Base-by-base conservation (phyloP, 2,888 invertebrate species). In the Creontiades dilutus region DNA sequence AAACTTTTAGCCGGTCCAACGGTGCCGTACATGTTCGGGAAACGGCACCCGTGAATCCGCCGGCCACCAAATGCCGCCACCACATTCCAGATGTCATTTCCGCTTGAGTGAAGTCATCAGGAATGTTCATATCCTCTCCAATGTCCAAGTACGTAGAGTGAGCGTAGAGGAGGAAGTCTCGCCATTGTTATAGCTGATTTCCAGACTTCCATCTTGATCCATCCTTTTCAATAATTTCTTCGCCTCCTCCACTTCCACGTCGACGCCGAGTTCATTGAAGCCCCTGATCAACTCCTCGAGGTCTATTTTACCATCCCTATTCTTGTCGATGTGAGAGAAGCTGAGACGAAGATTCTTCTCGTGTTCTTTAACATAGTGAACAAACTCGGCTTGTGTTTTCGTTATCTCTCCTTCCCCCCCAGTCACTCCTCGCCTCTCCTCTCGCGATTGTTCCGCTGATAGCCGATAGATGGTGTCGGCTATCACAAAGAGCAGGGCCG, bases 41-140 rank as follows among this genome's bases (percentile, higher is more conserved):
- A 91, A 99, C 97, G 16, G 97, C 98, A 57, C 99, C 99, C 48
- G 99, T 99, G 86, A 99, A 95, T 88, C 98, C 99, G 80, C 99
- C 99, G 46, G 99, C 98, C 91, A 99, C 95, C 92, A 99, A 95
- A 94, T 99, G 99, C 90, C 99, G 95, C 99, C 99, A 99, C 99
- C 99, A 99, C 95, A 98, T 98, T 89, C 99, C 99, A n/a, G 98
- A 97, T 93, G 97, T 96, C 95, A 99, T 96, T 95, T 99, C 99
- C 93, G 95, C 97, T 93, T 96, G 97, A 23, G 99, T 99, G 94
- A 99, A 99, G 94, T 99, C 99, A 95, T 99, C 99, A 84, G 99
- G 99, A 91, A 99, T 97, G 93, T 97, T 97, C 95, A 97, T 96
- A 94, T 99, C 99, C 95, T 99, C 99, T 91, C 99, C 99, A 93